Base-by-base conservation (phyloP, 2,888 invertebrate genomes). In the Argyresthia albistria region DNA sequence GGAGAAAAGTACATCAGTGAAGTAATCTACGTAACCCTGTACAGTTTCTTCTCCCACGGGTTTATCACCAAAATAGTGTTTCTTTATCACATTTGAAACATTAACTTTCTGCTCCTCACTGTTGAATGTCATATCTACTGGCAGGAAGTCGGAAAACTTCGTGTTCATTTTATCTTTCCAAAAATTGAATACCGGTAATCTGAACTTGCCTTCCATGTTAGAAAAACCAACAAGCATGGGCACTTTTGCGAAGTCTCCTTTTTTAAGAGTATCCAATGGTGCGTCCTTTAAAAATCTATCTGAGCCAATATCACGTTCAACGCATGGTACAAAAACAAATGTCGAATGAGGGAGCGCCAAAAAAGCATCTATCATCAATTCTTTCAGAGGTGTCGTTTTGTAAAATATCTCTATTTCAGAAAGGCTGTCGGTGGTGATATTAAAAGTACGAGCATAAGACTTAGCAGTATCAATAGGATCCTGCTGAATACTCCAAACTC, bases 401-500 rank as follows among this genome's bases (percentile, higher is more conserved):
- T 68, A 77, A 55, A 76, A 78, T 2, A 67, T 43, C 64, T 73
- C 71, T 10, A 78, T 57, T 3, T 64, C 69, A 1, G 57, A 54
- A 3, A 73, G 52, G 37, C 76, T 65, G 39, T 73, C 62, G 8
- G 69, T 56, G 8, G 58, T 52, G 46, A 68, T 66, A 35, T 66
- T 66, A 1, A 66, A 50, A 25, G 37, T 8, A 46, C 54, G 60
- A 0, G 77, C 80, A 51, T 68, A 73, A 36, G 46, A 50, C 57
- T 69, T 68, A 7, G 79, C 79, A 39, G 58, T 68, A 57, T 66
- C 59, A 4, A 77, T 43, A 2, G 80, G 76, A 53, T 76, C 65
- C 1, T 60, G 50, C 56, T 79, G 79, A 10, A 68, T 52, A 10
- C 65, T 61, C 50, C 66, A 72, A 9, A 57, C 56, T 0, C 65